Percentiles rank a stretch among this genome's conserved stretches.
These are phyloP conservation scores for Aleiodes alternator DNA, from an alignment of 2,888 invertebrate species.

Conservation along the genomic window DNA sequence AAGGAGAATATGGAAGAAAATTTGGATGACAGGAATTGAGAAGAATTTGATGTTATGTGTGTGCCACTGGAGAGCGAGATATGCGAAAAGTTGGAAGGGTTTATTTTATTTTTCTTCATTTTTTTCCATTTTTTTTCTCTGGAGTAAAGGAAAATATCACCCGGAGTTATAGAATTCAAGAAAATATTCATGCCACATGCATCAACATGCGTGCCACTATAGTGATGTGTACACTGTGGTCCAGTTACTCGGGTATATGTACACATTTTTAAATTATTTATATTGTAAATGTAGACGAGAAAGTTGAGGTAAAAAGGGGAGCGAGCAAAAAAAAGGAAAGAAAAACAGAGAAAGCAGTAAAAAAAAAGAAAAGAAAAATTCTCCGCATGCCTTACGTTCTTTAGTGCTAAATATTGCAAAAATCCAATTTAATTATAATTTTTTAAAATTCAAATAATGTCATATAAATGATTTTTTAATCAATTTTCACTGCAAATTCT, in stretches of 20 bases:
- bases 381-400: constrained; percentile 44
- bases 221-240: constrained; percentile 44
- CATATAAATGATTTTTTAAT: too few species aligned
- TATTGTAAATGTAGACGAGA: constrained; percentile 20
- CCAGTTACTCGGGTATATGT: not conserved
- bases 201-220: constrained; percentile 44
- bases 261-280: constrained; percentile 39
- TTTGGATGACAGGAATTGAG: constrained; percentile 13
- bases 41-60: constrained; percentile 22
- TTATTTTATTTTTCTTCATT: too few species aligned
- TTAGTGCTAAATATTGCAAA: constrained; percentile 1
- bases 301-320: not conserved
- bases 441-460: too few species aligned
- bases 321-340: not conserved
- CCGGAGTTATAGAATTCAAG: constrained; percentile 48
- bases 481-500: too few species aligned
- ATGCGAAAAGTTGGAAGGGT: constrained; percentile 34
- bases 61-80: constrained; percentile 45
- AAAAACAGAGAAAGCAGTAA: not conserved
- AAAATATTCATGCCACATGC: constrained; percentile 66
- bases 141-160: constrained; percentile 46
- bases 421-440: too few species aligned
- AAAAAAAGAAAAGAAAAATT: not conserved
- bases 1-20: constrained; percentile 33
- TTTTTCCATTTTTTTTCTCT: not conserved